Evolutionary conservation across 2,797 vertebrate species (phyloP).

Genomic region (Hyperoplus lanceolatus): DNA sequence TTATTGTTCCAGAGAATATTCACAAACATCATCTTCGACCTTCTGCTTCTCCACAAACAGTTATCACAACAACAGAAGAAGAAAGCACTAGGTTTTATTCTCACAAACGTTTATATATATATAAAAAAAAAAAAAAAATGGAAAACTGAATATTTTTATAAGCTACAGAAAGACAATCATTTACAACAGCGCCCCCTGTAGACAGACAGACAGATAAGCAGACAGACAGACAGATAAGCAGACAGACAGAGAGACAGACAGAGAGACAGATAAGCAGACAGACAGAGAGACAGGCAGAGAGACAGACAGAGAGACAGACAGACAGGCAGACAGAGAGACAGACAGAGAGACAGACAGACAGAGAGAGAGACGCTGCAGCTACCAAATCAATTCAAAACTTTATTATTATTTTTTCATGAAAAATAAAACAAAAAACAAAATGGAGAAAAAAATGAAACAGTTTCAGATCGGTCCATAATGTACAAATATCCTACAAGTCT

Average conservation of each 20-base stretch:
- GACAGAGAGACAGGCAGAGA: no score
- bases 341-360: neutral
- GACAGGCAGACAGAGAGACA: neutral
- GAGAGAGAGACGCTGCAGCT: conserved; percentile 21
- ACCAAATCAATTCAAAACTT: conserved; percentile 47
- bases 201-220: neutral
- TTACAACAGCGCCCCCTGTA: conserved; percentile 63
- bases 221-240: no score
- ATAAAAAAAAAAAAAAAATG: conserved; percentile 50
- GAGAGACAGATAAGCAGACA: no score
- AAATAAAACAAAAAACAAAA: conserved; percentile 41
- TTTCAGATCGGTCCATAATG: conserved; percentile 60
- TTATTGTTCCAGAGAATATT: conserved; percentile 75
- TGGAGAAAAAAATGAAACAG: conserved; percentile 9
- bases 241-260: no score
- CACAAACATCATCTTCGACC: conserved; percentile 51
- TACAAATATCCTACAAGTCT: conserved; percentile 75
- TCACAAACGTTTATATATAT: conserved; percentile 69
- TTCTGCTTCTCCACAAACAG: neutral
- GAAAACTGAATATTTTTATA: conserved; percentile 32
- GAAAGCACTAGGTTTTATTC: conserved; percentile 49
- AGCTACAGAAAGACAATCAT: conserved; percentile 73
- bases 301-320: no score
- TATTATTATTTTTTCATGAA: conserved; percentile 55
- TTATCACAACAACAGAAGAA: conserved; percentile 6